Percentiles rank a stretch among this genome's conserved stretches.
Evolutionary conservation across 2,888 invertebrate species (phyloP).

Genomic region (Apotomis turbidana): DNA sequence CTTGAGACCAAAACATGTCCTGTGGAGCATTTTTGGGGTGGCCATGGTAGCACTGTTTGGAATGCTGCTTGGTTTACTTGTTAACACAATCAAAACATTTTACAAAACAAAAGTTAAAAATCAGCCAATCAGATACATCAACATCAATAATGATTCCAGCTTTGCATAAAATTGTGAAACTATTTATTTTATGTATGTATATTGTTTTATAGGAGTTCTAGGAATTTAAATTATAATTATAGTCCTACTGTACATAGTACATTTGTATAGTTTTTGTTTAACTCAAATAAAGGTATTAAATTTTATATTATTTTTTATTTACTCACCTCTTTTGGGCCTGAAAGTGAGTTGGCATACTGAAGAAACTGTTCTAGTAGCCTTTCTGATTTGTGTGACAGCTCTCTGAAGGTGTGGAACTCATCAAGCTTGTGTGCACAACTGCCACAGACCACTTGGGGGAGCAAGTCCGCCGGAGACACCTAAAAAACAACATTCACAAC

Average conservation of each 20-base stretch:
- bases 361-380: conserved; percentile 90
- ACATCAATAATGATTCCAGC: conserved; percentile 66
- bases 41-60: conserved; percentile 68
- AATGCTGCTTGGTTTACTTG: conserved; percentile 69
- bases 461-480: conserved; percentile 89
- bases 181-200: conserved; percentile 41
- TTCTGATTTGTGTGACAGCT: conserved; percentile 89
- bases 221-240: conserved; percentile 24
- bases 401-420: conserved; percentile 90
- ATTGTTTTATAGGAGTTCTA: conserved; percentile 5
- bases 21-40: conserved; percentile 77
- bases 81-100: conserved; percentile 66
- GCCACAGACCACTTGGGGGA: conserved; percentile 91
- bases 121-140: conserved; percentile 72
- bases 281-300: conserved; percentile 45
- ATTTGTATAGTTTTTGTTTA: conserved; percentile 42
- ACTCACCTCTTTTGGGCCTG: conserved; percentile 86
- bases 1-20: conserved; percentile 71
- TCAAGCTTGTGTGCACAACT: conserved; percentile 90
- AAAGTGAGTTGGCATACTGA: conserved; percentile 87
- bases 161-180: conserved; percentile 61
- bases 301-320: conserved; percentile 43
- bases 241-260: conserved; percentile 44
- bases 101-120: conserved; percentile 67
- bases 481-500: conserved; percentile 71